A percentile compares a stretch with the other conserved stretches of the same genome.
Evolutionary conservation across 2,797 vertebrate genomes (phyloP).

Genomic region (Dendrocincla fuliginosa): DNA sequence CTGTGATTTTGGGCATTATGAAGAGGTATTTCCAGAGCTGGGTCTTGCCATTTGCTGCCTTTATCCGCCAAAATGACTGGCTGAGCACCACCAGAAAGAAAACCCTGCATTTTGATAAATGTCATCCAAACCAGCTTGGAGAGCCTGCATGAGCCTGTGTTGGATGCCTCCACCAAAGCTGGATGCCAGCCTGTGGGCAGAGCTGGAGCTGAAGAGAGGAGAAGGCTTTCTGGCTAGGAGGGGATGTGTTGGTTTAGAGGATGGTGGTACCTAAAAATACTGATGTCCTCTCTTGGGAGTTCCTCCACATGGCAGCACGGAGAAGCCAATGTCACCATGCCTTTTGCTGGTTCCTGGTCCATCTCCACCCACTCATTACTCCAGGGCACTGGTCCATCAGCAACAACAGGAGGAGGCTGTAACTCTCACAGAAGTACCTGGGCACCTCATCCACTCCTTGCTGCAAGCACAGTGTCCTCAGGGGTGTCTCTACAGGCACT

Average conservation of each 20-base stretch:
- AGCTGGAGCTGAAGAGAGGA: neutral
- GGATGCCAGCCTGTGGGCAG: conserved; percentile 36
- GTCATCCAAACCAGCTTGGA: conserved; percentile 56
- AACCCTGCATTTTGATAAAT: conserved; percentile 45
- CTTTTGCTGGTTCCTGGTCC: neutral
- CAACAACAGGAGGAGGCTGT: neutral
- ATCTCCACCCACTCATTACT: neutral
- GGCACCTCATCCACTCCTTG: accelerated
- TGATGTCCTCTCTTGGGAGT: neutral
- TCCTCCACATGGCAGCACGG: accelerated
- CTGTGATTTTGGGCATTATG: conserved; percentile 44
- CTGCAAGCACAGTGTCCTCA: accelerated
- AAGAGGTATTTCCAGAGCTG: conserved; percentile 52
- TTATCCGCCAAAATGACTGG: conserved; percentile 10
- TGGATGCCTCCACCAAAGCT: conserved; percentile 4
- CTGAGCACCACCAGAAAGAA: neutral
- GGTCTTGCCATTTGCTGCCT: neutral
- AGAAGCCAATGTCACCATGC: neutral
- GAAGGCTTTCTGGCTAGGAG: neutral
- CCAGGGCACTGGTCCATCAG: neutral
- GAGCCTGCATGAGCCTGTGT: neutral
- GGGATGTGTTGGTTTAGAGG: neutral
- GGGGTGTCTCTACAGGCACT: neutral
- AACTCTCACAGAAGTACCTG: neutral
- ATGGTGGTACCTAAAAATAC: neutral